phyloP scores from a whole-genome alignment of 2,113 vertebrate genomes.

The Leiothrix lutea region DNA sequence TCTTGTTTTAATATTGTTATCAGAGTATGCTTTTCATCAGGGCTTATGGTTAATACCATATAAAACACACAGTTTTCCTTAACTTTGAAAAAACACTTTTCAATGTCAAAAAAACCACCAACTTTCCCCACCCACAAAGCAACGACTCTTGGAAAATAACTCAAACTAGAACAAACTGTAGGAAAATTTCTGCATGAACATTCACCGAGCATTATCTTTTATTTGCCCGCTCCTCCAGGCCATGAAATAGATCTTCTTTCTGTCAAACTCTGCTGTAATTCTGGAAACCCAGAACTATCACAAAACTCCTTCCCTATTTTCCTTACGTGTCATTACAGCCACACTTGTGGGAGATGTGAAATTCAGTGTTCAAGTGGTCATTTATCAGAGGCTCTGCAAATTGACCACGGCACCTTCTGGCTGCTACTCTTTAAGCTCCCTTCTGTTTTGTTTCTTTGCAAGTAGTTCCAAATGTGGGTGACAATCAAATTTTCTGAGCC shows the following conservation, averaged over 20 bases:
- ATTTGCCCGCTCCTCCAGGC: background rate
- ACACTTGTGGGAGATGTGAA: background rate
- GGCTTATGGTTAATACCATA: background rate
- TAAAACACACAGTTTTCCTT: background rate
- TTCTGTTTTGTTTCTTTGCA: background rate
- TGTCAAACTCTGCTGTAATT: background rate
- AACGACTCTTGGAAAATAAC: slow-evolving; percentile 54
- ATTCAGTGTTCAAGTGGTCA: background rate
- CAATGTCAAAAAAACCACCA: background rate
- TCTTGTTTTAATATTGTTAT: background rate
- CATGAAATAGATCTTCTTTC: background rate
- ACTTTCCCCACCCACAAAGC: background rate
- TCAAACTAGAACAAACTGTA: background rate
- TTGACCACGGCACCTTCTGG: background rate
- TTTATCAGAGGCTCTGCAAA: background rate
- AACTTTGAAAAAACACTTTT: background rate
- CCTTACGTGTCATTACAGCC: background rate
- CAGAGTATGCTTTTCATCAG: background rate
- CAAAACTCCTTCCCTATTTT: background rate
- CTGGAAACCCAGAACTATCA: too few relatives aligned
- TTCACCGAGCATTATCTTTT: background rate
- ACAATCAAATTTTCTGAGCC: background rate
- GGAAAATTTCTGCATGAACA: background rate
- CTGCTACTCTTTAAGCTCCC: background rate
- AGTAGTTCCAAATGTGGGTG: background rate